A percentile compares a stretch with the other conserved stretches of the same genome.
These are phyloP conservation scores for Acanthopleura granulata DNA, from an alignment of 2,888 invertebrate species.

Conservation along the genomic window DNA sequence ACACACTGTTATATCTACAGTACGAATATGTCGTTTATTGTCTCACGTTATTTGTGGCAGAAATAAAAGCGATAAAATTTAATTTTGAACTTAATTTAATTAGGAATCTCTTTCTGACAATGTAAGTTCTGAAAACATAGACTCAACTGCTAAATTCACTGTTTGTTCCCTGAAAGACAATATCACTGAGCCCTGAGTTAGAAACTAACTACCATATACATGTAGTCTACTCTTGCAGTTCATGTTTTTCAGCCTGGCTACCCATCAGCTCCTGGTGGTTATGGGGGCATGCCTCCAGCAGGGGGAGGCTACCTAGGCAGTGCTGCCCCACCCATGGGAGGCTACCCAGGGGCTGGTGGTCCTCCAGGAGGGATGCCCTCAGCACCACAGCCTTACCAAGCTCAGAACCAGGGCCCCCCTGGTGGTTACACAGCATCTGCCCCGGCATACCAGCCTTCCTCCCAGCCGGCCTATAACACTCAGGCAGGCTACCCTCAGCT, in stretches of 20 bases:
- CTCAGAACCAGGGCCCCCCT: neutral
- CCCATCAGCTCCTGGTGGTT: neutral
- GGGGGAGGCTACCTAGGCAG: neutral
- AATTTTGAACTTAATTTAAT: too few species aligned
- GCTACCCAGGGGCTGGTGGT: neutral
- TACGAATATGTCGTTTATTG: too few species aligned
- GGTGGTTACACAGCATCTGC: slow-evolving; percentile 1
- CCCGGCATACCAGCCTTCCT: neutral
- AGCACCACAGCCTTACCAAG: neutral
- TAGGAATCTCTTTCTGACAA: too few species aligned
- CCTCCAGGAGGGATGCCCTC: slow-evolving; percentile 7
- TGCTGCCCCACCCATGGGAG: neutral
- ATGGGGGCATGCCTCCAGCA: neutral
- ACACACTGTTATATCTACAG: too few species aligned
- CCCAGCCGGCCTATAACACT: neutral
- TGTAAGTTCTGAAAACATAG: too few species aligned
- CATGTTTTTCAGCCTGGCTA: slow-evolving; percentile 11
- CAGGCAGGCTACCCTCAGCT: slow-evolving; percentile 7
- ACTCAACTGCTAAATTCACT: too few species aligned
- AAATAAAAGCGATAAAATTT: too few species aligned
- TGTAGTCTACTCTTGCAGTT: too few species aligned
- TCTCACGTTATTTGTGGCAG: too few species aligned
- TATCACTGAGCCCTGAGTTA: too few species aligned
- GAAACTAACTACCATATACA: too few species aligned
- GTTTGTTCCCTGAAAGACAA: too few species aligned